Conservation (phyloP, 1,140 invertebrate species). For the Drosophila gunungcola region DNA sequence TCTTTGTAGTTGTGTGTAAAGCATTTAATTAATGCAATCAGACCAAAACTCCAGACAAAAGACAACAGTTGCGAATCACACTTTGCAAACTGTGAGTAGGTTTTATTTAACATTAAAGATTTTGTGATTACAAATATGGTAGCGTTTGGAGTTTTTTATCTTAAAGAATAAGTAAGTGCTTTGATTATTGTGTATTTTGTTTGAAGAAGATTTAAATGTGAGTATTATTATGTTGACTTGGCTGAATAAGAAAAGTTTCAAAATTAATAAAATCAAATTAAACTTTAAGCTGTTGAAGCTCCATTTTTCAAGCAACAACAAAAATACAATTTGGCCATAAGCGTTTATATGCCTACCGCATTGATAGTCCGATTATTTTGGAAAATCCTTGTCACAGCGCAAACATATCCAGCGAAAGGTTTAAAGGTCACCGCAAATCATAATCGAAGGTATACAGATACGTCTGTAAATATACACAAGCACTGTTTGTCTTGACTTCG, state of each 20-base stretch:
- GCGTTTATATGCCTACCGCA: too few relatives aligned
- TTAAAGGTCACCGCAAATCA: constrained; percentile 29
- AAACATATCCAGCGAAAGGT: too few relatives aligned
- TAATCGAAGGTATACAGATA: constrained; percentile 11
- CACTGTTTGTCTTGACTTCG: constrained; percentile 24
- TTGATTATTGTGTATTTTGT: too few relatives aligned
- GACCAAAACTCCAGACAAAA: constrained; percentile 52
- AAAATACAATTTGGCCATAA: too few relatives aligned
- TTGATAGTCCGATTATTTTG: too few relatives aligned
- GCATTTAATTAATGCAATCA: constrained; percentile 63
- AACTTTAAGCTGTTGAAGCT: too few relatives aligned
- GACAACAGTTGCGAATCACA: constrained; percentile 23
- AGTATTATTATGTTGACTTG: too few relatives aligned
- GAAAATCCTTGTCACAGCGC: background rate
- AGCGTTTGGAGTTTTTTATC: background rate
- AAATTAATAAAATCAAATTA: too few relatives aligned
- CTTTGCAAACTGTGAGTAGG: constrained; percentile 6
- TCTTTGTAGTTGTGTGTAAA: constrained; percentile 27
- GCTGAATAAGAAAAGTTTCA: too few relatives aligned
- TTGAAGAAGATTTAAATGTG: too few relatives aligned
- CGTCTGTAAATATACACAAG: constrained; percentile 18
- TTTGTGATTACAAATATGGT: background rate
- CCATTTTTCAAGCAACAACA: too few relatives aligned
- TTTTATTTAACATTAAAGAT: constrained; percentile 2
- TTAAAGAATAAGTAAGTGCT: too few relatives aligned